Percentiles rank a stretch among this genome's conserved stretches.
Evolutionary conservation across 1,140 invertebrate species (phyloP).

Genomic region (Drusus annulatus): DNA sequence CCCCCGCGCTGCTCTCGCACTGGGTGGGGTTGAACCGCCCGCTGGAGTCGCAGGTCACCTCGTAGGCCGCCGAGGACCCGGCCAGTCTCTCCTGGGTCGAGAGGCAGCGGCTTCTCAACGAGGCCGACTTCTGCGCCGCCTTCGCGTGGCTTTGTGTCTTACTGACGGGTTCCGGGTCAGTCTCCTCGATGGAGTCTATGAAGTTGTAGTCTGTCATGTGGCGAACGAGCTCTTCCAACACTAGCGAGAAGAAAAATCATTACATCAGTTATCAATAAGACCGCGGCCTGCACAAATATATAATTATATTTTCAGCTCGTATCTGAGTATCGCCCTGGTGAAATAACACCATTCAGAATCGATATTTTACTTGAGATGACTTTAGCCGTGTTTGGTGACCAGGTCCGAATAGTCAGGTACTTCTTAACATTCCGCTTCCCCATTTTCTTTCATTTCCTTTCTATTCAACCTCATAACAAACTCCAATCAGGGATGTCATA

Average conservation of each 20-base stretch:
- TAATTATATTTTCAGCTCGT: too few relatives aligned
- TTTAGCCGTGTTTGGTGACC: too few relatives aligned
- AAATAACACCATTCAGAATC: too few relatives aligned
- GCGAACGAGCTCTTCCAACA: conserved; percentile 77
- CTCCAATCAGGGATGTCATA: too few relatives aligned
- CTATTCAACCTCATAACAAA: too few relatives aligned
- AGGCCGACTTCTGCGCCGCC: conserved; percentile 59
- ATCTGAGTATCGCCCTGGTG: too few relatives aligned
- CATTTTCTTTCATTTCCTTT: too few relatives aligned
- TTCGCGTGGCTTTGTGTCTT: conserved; percentile 44
- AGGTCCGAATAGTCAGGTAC: too few relatives aligned
- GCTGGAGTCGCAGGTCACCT: conserved; percentile 75
- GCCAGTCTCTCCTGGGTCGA: conserved; percentile 47
- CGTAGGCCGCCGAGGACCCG: conserved; percentile 67
- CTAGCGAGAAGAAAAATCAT: conserved; percentile 61
- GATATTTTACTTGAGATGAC: too few relatives aligned
- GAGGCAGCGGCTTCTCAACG: conserved; percentile 62
- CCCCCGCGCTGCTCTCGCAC: conserved; percentile 71
- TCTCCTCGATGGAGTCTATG: conserved; percentile 70
- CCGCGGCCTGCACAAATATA: too few relatives aligned
- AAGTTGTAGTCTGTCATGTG: conserved; percentile 74
- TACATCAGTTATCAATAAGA: too few relatives aligned
- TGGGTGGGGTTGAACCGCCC: conserved; percentile 83
- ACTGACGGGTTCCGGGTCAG: conserved; percentile 62
- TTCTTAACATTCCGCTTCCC: too few relatives aligned